Evolutionary conservation across 2,113 vertebrate genomes (phyloP), one percentile per base, ranked within the genome.

Genomic region (Erpornis zantholeuca): DNA sequence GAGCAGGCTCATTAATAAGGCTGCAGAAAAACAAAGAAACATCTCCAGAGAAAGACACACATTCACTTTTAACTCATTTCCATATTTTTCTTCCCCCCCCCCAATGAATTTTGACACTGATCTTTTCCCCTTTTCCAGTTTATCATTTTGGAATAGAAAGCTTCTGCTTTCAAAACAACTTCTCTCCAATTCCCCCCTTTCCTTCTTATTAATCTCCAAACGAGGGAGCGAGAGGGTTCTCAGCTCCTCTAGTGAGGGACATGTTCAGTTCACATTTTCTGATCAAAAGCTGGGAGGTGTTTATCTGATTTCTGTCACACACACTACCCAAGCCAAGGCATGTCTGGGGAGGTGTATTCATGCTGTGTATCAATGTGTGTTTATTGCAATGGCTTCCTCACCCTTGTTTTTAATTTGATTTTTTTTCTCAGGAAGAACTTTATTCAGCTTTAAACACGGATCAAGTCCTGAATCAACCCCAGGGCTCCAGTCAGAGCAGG

Each of bases 131-230:
- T 75, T 68, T 88, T 61, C 38, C 50, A 57, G 38, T 92, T 92
- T 88, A 45, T 35, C 56, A 33, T 77, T 81, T 81, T 66, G 90
- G 91, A 75, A 75, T 31, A 68, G 68, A 73, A 96, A 85, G 36
- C 45, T 82, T 64, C 70, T 92, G 49, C 75, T 94, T 95, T 64
- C 81, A 84, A 56, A 95, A 71, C 64, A 86, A 33, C 68, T 90
- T 57, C 31, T 73, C 38, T 72, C 40, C 2, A 3, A 54, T 77
- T 69, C 35, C 23, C n/a, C 16, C 8, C 16, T n/a, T 50, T 53
- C 36, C 21, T 52, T 75, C 54, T 56, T 19, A 76, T 63, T 66
- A 50, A 68, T 80, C 83, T 81, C 88, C 59, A 63, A 47, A 18
- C 11, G 22, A 44, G 65, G 38, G 38, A 68, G 35, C 0, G 17